Base-by-base conservation (phyloP, 2,888 invertebrate genomes). In the Cryptocephalus moraei region DNA sequence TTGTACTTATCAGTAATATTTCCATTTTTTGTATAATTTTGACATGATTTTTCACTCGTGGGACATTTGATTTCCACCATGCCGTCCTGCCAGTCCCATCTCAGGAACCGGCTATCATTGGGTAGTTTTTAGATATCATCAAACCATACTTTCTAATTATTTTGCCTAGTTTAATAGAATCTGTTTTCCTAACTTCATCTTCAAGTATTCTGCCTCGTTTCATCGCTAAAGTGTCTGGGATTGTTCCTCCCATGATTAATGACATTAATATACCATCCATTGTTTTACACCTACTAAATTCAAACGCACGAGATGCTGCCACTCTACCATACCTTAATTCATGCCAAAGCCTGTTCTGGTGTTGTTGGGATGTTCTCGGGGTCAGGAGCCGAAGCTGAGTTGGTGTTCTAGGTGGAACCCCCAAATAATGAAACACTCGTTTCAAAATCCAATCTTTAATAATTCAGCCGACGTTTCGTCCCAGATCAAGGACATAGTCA, bases 251-350 rank as follows among this genome's bases (percentile, higher is more conserved):
- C 43, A 44, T 36, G n/a, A 41, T 22, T 4, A 10, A 8, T 4
- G 33, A 4, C 8, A 46, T 32, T 32, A 41, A 42, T 8, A 43
- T 31, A 11, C 42, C 47, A 42, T 49, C 42, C 32, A 9, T 41
- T n/a, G 22, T 41, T 14, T 41, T 11, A 41, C 41, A 13, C 14
- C 22, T 14, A 41, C 14, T 41, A 11, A 8, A 11, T 41, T 41
- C 22, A 41, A 22, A 13, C 14, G 45, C 40, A 32, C 32, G 9
- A 9, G 45, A 64, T 43, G 64, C 64, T 32, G 62, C 64, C 1
- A 65, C 44, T 10, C 62, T 44, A 41, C 60, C 62, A 56, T 63
- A 64, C 42, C 64, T 51, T 10, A 62, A 45, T 51, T 65, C 60
- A 46, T 53, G 46, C 63, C 64, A 65, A 39, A 56, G 33, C 22